Conservation (phyloP, 2,797 vertebrate genomes). For the Peromyscus aztecus region DNA sequence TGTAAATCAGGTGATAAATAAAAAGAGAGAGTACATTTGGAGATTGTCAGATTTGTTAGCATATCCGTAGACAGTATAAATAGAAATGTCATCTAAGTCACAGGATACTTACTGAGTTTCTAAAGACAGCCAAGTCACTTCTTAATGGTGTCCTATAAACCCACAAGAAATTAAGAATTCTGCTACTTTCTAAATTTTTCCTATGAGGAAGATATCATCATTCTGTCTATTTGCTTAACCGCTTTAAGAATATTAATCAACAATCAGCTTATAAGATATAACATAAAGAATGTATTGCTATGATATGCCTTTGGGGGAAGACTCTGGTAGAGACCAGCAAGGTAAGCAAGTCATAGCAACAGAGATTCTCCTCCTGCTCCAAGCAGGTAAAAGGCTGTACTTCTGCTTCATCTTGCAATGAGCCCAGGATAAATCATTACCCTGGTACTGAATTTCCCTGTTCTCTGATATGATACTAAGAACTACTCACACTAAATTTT, state of each 20-base stretch:
- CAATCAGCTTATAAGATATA: slow-evolving; percentile 22
- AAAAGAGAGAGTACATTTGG: neutral
- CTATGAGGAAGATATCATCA: neutral
- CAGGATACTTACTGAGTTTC: neutral
- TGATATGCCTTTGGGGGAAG: neutral
- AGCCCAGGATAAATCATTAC: neutral
- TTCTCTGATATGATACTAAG: neutral
- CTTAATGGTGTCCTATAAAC: neutral
- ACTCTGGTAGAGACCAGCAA: neutral
- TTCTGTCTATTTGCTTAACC: slow-evolving; percentile 16
- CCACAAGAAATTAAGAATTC: slow-evolving; percentile 41
- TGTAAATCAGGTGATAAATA: neutral
- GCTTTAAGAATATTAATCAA: slow-evolving; percentile 38
- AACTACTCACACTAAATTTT: neutral
- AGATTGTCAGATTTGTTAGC: neutral
- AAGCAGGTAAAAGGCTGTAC: neutral
- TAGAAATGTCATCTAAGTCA: neutral
- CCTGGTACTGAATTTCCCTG: neutral
- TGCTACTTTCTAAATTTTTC: slow-evolving; percentile 36
- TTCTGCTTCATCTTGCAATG: neutral
- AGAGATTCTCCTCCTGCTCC: neutral
- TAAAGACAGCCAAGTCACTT: neutral
- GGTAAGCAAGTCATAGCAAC: neutral
- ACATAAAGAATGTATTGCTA: neutral
- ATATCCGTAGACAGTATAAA: neutral